Evolutionary conservation across 2,113 vertebrate genomes (phyloP).

Genomic region (Chrysemys picta): DNA sequence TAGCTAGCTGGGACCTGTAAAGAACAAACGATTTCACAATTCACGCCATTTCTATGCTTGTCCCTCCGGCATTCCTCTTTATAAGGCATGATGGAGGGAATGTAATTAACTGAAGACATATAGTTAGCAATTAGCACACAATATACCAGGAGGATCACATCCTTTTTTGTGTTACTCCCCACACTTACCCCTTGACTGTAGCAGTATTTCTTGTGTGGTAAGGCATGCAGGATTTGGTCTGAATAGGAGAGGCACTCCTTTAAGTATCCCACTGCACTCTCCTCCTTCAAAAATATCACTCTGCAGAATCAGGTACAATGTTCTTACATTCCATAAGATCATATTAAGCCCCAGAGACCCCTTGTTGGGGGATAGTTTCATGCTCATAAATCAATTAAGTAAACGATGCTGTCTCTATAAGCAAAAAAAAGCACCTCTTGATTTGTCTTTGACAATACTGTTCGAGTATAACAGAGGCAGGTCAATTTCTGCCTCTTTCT

Average conservation of each 20-base stretch:
- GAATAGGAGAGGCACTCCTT: fast-evolving
- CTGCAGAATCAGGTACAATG: background rate
- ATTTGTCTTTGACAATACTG: background rate
- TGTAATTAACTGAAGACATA: background rate
- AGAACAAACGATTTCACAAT: background rate
- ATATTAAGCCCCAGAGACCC: background rate
- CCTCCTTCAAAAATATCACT: background rate
- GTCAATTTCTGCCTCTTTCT: background rate
- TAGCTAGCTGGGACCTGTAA: fast-evolving
- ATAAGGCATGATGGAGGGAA: background rate
- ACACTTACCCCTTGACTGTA: background rate
- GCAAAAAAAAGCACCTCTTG: background rate
- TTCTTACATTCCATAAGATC: background rate
- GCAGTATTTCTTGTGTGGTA: background rate
- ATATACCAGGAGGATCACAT: background rate
- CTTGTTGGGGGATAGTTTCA: background rate
- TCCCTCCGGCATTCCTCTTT: background rate
- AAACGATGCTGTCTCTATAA: background rate
- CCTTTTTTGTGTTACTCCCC: background rate
- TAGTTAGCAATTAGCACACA: background rate
- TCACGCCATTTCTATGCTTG: background rate
- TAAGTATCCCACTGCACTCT: background rate
- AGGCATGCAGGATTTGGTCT: background rate
- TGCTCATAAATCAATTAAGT: conserved; percentile 13
- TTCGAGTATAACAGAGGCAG: background rate